Conservation (phyloP, 2,888 invertebrate species). For the Mythimna ferrago region DNA sequence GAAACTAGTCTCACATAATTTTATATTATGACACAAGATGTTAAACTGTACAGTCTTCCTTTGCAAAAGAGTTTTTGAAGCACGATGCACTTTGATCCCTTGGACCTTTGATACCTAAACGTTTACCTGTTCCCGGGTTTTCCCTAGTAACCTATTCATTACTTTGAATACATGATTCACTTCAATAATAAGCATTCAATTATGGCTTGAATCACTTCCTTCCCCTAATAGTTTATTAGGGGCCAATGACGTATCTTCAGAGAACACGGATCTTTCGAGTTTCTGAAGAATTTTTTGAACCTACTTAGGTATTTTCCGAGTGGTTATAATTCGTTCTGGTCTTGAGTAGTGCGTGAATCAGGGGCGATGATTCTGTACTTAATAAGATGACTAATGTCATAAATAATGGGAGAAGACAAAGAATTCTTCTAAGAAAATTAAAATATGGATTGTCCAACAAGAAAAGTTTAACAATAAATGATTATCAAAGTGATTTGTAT, state of each 20-base stretch:
- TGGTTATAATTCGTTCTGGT: slow-evolving; percentile 51
- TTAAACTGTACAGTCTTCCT: background rate
- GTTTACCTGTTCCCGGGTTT: slow-evolving; percentile 67
- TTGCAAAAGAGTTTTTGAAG: background rate
- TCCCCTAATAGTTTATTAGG: slow-evolving; percentile 66
- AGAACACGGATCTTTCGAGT: slow-evolving; percentile 58
- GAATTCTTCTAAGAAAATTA: background rate
- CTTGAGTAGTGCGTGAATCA: slow-evolving; percentile 44
- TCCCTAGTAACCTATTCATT: slow-evolving; percentile 68
- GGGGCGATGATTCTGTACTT: slow-evolving; percentile 5
- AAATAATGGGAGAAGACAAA: background rate
- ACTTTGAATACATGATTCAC: slow-evolving; percentile 70
- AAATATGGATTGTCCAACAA: no score
- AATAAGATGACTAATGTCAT: slow-evolving; percentile 15
- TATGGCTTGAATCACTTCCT: slow-evolving; percentile 73
- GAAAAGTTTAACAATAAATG: no score
- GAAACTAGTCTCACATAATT: background rate
- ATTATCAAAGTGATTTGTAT: no score
- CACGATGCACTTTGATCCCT: slow-evolving; percentile 14
- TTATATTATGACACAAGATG: background rate
- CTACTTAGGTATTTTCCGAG: slow-evolving; percentile 36
- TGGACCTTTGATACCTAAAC: slow-evolving; percentile 10
- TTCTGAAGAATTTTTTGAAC: slow-evolving; percentile 42
- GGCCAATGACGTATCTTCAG: slow-evolving; percentile 71
- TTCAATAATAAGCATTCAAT: slow-evolving; percentile 70